phyloP scores from a whole-genome alignment of 2,797 vertebrate species.

The Molossus molossus region DNA sequence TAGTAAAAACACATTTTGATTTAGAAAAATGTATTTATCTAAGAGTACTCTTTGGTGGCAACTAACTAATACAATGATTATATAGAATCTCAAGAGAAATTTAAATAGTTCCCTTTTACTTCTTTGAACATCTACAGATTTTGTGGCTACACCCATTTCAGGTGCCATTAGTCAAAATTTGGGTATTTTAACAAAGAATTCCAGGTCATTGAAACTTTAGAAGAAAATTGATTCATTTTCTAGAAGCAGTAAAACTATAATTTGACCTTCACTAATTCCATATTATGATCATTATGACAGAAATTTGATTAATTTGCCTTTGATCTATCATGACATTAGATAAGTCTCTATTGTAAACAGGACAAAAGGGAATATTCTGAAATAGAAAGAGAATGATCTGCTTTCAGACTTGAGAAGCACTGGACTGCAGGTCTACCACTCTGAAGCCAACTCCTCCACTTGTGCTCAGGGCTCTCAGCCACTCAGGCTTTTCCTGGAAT shows the following conservation, averaged over 20 bases:
- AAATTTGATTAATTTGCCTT: slow-evolving; percentile 19
- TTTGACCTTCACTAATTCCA: slow-evolving; percentile 1
- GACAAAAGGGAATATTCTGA: slow-evolving; percentile 14
- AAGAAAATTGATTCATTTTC: slow-evolving; percentile 40
- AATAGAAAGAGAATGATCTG: slow-evolving; percentile 5
- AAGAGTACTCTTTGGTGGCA: not conserved
- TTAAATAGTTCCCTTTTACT: not conserved
- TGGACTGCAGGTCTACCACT: not conserved
- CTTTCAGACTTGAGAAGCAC: not conserved
- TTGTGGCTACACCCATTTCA: not conserved
- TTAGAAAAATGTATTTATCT: slow-evolving; percentile 24
- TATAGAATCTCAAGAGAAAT: slow-evolving; percentile 45
- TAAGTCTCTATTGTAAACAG: slow-evolving; percentile 23
- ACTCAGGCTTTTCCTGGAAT: not conserved
- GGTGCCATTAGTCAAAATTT: not conserved
- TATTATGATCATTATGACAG: slow-evolving; percentile 11
- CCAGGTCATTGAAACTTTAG: slow-evolving; percentile 36
- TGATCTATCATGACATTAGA: not conserved
- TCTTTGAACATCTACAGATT: not conserved
- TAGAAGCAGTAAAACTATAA: slow-evolving; percentile 36
- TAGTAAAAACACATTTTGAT: slow-evolving; percentile 57
- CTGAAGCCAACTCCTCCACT: not conserved
- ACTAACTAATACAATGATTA: not conserved
- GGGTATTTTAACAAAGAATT: slow-evolving; percentile 47
- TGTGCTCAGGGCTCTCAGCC: not conserved